Evolutionary conservation across 1,140 invertebrate genomes (phyloP).

Genomic region (Dinothrombium tinctorium): DNA sequence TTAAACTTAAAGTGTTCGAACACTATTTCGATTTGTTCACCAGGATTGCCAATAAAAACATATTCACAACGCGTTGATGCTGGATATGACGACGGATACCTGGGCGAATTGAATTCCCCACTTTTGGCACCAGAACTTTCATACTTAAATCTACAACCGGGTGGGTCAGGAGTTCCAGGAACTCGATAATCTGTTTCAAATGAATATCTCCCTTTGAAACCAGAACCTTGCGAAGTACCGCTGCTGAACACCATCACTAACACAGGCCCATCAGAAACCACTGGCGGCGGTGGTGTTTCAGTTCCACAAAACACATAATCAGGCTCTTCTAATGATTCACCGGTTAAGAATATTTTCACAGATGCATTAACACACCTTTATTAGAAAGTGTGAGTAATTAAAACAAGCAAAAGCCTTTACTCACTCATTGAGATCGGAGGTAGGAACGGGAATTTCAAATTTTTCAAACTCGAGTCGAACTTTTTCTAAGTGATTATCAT

Average conservation of each 20-base stretch:
- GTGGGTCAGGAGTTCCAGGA: conserved; percentile 72
- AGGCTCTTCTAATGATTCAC: conserved; percentile 70
- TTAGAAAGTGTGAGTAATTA: neutral
- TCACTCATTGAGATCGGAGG: conserved; percentile 19
- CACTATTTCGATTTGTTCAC: conserved; percentile 70
- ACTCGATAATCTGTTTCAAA: conserved; percentile 60
- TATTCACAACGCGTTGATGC: conserved; percentile 78
- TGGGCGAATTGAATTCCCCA: conserved; percentile 80
- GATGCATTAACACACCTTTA: conserved; percentile 60
- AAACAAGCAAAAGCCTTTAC: neutral
- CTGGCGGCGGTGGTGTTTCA: conserved; percentile 30
- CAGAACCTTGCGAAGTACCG: conserved; percentile 57
- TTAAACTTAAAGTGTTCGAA: conserved; percentile 75
- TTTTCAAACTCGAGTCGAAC: conserved; percentile 60
- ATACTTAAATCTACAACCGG: conserved; percentile 77
- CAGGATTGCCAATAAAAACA: conserved; percentile 48
- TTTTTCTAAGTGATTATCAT: conserved; percentile 75
- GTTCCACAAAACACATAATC: conserved; percentile 76
- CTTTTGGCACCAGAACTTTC: conserved; percentile 53
- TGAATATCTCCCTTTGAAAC: conserved; percentile 70
- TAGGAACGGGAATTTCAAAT: conserved; percentile 54
- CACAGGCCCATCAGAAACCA: conserved; percentile 68
- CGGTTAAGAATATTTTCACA: conserved; percentile 66
- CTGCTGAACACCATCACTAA: conserved; percentile 63
- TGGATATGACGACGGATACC: conserved; percentile 84